Evolutionary conservation across 37 sponge, comb jelly and placozoan genomes (phyloP), one percentile per base, ranked within the genome.

Genomic region (Bolinopsis microptera): DNA sequence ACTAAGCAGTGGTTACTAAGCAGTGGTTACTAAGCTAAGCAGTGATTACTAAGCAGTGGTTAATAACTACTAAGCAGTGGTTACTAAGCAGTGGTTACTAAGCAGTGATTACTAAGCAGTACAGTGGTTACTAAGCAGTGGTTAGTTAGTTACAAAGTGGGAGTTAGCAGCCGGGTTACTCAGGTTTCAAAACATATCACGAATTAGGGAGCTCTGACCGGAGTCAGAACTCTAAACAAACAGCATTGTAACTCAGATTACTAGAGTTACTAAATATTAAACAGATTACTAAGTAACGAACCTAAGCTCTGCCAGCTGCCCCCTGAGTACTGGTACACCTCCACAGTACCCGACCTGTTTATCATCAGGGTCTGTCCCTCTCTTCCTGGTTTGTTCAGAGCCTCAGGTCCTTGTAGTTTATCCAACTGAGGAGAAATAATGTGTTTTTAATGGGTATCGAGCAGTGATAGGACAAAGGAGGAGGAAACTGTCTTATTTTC

Each of bases 321-420:
- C n/a, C 90, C 31, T n/a, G 90, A 24, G 31, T 34, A 86, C 26
- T 41, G 41, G 61, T 86, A 86, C 16, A 86, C 30, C 61, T 86
- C 90, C 25, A 86, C 90, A 1, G 31, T 40, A 13, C 90, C 90
- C 13, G 41, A 39, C n/a, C 61, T 86, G 61, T 86, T 86, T 16
- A 86, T 27, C 90, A 86, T 86, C 27, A 86, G 90, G 61, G 40
- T 86, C 41, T 38, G 61, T 24, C 90, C 90, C 61, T 86, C 90
- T 1, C 25, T 86, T 2, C 90, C 90, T 1, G 48, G 40, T 27
- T 27, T 40, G 61, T 86, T 86, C 61, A 86, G 90, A 13, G 90
- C 90, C 39, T 86, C 90, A 1, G 80, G 80, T 34, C 80, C 80
- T 34, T 77, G 34, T 28, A 77, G 36, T 34, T 77, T 77, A 32